Base-by-base conservation (phyloP, 2,888 invertebrate species). In the Agrotis clavis region DNA sequence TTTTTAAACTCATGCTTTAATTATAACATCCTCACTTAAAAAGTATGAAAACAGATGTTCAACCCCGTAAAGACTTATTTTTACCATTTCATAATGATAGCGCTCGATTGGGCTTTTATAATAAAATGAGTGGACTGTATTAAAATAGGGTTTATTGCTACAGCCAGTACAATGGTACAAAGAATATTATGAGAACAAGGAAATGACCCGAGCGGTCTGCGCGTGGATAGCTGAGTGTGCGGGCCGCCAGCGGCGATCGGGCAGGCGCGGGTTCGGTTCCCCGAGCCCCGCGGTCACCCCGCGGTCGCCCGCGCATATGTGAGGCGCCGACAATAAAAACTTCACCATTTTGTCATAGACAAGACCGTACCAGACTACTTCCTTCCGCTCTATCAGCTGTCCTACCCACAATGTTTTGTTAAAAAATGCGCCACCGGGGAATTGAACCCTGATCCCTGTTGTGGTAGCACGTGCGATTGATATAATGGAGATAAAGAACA, bases 321-420 rank as follows among this genome's bases (percentile, higher is more conserved):
- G n/a, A n/a, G n/a, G n/a, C n/a, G n/a, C n/a, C n/a, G n/a, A n/a
- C n/a, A n/a, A n/a, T n/a, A 30, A 74, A 72, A 64, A 4, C n/a
- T 47, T 13, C 25, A 50, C 65, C 56, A 78, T 81, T 78, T 41
- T 62, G 48, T 71, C 71, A 82, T 73, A 74, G 68, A 70, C 66
- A 71, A 66, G 65, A 67, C 21, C 30, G 59, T 47, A 77, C 73
- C 47, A 1, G 16, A 21, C 14, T 13, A 71, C 65, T 84, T 83
- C 85, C 85, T 85, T 86, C 85, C 85, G 79, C 59, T 35, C 25
- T 21, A 60, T 65, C 86, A 86, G 86, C 86, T 86, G 86, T 70
- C 66, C 25, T 62, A 62, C 59, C 50, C 53, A 51, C 57, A 65
- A 74, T 18, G 68, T 68, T 72, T 61, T 70, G 67, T 70, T 71